phyloP scores from a whole-genome alignment of 2,888 invertebrate species.

The Drosophila phalerata region DNA sequence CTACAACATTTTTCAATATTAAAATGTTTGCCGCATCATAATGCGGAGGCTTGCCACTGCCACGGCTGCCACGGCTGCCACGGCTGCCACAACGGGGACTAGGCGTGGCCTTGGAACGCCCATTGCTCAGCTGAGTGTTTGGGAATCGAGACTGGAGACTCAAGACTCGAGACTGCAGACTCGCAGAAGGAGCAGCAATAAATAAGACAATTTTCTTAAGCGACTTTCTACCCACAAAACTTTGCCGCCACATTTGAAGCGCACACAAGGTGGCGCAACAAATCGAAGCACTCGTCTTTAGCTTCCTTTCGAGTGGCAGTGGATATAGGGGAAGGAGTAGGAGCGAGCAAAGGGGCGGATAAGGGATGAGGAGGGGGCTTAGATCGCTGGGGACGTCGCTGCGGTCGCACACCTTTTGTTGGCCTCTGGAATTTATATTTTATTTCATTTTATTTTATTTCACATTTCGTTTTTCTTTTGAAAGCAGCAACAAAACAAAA shows the following conservation, averaged over 20 bases:
- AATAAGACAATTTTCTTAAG: slow-evolving; percentile 64
- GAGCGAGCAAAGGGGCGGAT: background rate
- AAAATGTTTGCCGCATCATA: slow-evolving; percentile 61
- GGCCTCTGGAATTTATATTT: slow-evolving; percentile 59
- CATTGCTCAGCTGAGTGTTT: slow-evolving; percentile 44
- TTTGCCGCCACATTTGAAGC: slow-evolving; percentile 42
- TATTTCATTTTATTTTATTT: slow-evolving; percentile 63
- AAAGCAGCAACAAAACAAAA: slow-evolving; percentile 5
- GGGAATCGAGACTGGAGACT: slow-evolving; percentile 6
- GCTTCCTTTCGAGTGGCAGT: background rate
- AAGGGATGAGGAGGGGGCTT: background rate
- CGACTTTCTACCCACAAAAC: slow-evolving; percentile 34
- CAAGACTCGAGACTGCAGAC: slow-evolving; percentile 8
- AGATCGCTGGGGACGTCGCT: slow-evolving; percentile 4
- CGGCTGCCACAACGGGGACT: slow-evolving; percentile 1
- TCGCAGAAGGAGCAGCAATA: slow-evolving; percentile 37
- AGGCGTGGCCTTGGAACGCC: slow-evolving; percentile 11
- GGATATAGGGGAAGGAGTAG: background rate
- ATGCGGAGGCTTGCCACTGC: slow-evolving; percentile 9
- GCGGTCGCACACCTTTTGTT: slow-evolving; percentile 63
- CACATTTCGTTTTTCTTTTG: slow-evolving; percentile 41
- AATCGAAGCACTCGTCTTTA: slow-evolving; percentile 29
- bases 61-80: background rate
- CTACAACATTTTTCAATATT: slow-evolving; percentile 78
- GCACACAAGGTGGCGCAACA: slow-evolving; percentile 28